Evolutionary conservation across 1,140 invertebrate species (phyloP).

Genomic region (Nomia melanderi): DNA sequence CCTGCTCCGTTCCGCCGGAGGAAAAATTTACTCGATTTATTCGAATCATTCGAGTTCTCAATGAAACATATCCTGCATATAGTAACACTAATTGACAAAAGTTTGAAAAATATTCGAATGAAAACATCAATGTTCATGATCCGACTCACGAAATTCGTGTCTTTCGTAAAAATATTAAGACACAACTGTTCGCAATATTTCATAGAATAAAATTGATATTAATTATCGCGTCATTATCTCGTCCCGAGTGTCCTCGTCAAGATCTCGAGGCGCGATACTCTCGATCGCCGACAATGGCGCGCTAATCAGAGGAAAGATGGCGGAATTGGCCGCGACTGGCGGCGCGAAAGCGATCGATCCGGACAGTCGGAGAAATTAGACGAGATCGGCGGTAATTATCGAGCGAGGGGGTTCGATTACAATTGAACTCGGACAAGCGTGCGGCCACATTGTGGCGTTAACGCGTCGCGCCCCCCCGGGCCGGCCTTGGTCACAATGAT

Average conservation of each 20-base stretch:
- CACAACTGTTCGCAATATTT: too few species aligned
- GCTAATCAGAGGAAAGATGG: neutral
- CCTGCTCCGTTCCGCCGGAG: too few species aligned
- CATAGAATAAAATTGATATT: too few species aligned
- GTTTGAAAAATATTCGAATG: too few species aligned
- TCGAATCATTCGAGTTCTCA: too few species aligned
- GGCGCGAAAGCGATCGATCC: slow-evolving; percentile 5
- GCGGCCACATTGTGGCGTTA: slow-evolving; percentile 23
- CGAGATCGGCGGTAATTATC: slow-evolving; percentile 17
- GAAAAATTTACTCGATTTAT: too few species aligned
- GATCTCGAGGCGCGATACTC: neutral
- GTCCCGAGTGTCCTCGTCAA: neutral
- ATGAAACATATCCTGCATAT: too few species aligned
- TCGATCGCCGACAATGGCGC: neutral
- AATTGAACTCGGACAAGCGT: slow-evolving; percentile 30
- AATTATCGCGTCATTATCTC: neutral
- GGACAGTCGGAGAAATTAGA: neutral
- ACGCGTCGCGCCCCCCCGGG: slow-evolving; percentile 8
- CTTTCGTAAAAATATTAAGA: too few species aligned
- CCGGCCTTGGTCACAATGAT: slow-evolving; percentile 54
- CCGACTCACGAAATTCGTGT: too few species aligned
- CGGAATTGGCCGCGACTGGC: neutral
- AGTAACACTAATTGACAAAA: too few species aligned
- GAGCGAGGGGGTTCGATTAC: slow-evolving; percentile 20
- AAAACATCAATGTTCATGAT: too few species aligned